Conservation (phyloP, 2,888 invertebrate species). For the Camptogramma bilineatum region DNA sequence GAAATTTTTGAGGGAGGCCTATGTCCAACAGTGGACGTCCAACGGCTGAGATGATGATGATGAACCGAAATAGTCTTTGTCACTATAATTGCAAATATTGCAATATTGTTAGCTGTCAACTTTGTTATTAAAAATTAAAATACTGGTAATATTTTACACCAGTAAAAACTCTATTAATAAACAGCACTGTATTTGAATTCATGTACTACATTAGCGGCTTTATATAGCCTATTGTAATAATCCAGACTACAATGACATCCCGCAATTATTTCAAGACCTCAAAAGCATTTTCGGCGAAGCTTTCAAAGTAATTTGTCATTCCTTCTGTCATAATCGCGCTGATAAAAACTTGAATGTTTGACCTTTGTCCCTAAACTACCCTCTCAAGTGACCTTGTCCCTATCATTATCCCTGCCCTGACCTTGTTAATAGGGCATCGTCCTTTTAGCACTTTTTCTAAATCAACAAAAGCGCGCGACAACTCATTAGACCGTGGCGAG, state of each 20-base stretch:
- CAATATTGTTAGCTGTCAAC: too few species aligned
- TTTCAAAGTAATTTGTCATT: slow-evolving; percentile 7
- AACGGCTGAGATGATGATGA: too few species aligned
- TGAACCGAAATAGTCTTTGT: too few species aligned
- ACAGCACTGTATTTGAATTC: neutral
- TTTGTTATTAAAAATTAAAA: too few species aligned
- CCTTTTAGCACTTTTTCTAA: slow-evolving; percentile 18
- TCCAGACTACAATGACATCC: neutral
- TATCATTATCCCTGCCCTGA: slow-evolving; percentile 10
- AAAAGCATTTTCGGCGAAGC: neutral
- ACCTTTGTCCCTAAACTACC: slow-evolving; percentile 7
- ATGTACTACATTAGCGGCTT: neutral
- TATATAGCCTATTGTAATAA: neutral
- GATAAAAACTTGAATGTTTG: slow-evolving; percentile 11
- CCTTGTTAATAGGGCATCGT: neutral
- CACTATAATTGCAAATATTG: too few species aligned
- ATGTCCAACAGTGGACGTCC: too few species aligned
- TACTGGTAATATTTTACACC: too few species aligned
- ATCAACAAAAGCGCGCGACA: slow-evolving; percentile 10
- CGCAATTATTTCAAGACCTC: neutral
- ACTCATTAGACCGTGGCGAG: slow-evolving; percentile 4
- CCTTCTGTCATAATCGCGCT: neutral
- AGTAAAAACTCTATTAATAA: too few species aligned
- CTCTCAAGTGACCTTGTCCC: slow-evolving; percentile 6
- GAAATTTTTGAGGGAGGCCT: too few species aligned